Base-by-base conservation (phyloP, 2,888 invertebrate genomes). In the Drosophila ezoana region DNA sequence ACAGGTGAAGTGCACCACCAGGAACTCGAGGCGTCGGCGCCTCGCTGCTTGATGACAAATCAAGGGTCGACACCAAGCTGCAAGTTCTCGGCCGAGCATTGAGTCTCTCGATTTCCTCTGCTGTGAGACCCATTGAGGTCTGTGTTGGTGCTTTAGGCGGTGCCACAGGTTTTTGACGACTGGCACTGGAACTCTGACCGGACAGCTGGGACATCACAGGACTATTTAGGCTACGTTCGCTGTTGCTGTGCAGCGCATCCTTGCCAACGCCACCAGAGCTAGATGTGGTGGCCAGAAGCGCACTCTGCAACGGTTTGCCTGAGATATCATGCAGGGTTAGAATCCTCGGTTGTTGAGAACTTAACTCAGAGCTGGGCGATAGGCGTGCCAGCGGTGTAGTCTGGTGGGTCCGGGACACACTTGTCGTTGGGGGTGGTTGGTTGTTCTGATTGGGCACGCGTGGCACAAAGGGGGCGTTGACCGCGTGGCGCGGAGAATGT, bases 261-360 rank as follows among this genome's bases (percentile, higher is more conserved):
- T 97, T 97, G 10, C 96, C 96, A 1, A 96, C 97, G 3, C 96
- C 96, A 1, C 97, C 97, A 0, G 97, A 97, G 86, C 97, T 96
- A 3, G 97, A 97, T 1, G 97, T 97, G 4, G 98, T 97, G 4
- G 97, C 98, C 65, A 98, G 92, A 13, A 98, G 93, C 0, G 98
- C 98, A 81, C 96, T 97, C 91, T 98, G 98, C 51, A 98, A 92
- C 0, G 98, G 98, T 90, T 98, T 98, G 1, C 98, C 98, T 72
- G 98, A 98, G 89, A 98, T 97, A 90, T 98, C 98, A 91, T 98
- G 97, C 37, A 98, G 93, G 0, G 98, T 98, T n/a, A 98, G 93
- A 86, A 98, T 98, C 76, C 98, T 93, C 0, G 98, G 98, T 86
- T 97, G 97, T 90, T 98, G 98, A 10, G 96, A 95, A 79, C 98